Percentiles rank a stretch among this genome's conserved stretches.
phyloP scores from a whole-genome alignment of 2,797 vertebrate genomes.

The Myotis planiceps region DNA sequence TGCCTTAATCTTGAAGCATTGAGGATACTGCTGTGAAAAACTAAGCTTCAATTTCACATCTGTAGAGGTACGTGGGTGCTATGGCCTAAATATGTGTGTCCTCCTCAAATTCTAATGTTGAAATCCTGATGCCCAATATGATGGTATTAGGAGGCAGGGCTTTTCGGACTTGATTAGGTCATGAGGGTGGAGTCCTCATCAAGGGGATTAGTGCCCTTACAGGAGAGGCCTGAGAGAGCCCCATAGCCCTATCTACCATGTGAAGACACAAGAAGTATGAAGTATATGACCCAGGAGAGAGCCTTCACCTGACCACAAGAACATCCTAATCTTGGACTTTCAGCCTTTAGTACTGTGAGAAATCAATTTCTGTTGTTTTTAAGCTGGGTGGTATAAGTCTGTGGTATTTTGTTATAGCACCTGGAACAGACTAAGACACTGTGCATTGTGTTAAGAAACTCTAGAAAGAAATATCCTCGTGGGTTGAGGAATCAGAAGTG shows the following conservation, averaged over 20 bases:
- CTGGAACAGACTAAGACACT: background rate
- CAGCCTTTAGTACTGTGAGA: background rate
- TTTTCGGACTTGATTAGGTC: background rate
- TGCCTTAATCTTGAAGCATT: background rate
- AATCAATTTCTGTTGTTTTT: slow-evolving; percentile 23
- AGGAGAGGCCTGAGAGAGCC: background rate
- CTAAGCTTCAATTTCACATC: background rate
- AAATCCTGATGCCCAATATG: background rate
- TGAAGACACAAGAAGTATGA: background rate
- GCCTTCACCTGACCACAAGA: background rate
- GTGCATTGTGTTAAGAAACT: background rate
- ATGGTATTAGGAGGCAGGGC: background rate
- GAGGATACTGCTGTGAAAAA: background rate
- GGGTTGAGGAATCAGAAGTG: background rate
- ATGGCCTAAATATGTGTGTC: background rate
- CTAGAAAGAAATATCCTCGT: background rate
- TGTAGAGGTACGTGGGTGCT: background rate
- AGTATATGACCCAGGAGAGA: background rate
- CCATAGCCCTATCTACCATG: background rate
- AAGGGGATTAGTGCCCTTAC: background rate
- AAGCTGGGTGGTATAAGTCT: background rate
- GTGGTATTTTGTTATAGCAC: background rate
- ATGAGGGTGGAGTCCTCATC: background rate
- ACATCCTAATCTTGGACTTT: background rate
- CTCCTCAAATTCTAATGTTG: background rate